These are phyloP conservation scores for Rhagium mordax DNA, from an alignment of 2,888 invertebrate genomes.

Conservation along the genomic window DNA sequence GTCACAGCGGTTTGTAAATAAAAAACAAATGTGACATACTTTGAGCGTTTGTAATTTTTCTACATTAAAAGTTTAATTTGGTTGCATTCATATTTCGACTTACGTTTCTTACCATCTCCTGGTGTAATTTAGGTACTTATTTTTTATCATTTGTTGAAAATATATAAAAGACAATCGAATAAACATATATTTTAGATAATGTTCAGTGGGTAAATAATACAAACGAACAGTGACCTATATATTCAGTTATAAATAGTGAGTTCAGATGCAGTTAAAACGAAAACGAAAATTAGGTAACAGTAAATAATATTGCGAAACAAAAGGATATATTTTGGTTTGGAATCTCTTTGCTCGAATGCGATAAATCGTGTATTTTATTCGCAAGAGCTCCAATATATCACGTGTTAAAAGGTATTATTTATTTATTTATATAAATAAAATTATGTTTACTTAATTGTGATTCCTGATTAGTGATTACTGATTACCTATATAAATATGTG, in stretches of 20 bases:
- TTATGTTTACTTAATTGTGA: background rate
- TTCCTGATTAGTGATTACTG: no score
- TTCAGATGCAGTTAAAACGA: constrained; percentile 10
- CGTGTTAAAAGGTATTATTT: background rate
- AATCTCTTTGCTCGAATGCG: background rate
- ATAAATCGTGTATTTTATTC: background rate
- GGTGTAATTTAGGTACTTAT: background rate
- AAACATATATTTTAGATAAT: background rate
- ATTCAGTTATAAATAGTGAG: constrained; percentile 23
- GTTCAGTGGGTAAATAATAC: background rate
- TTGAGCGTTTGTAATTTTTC: no score
- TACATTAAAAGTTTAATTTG: no score
- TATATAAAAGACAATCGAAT: background rate
- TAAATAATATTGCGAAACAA: constrained; percentile 8
- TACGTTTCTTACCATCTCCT: no score
- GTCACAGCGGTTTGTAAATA: no score
- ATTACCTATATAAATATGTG: no score
- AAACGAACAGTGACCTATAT: constrained; percentile 10
- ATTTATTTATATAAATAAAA: background rate
- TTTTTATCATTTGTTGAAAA: background rate
- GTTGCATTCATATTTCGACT: no score
- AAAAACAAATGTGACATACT: no score
- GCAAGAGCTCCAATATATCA: background rate
- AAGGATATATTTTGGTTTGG: constrained; percentile 14
- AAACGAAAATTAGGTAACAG: constrained; percentile 24